Evolutionary conservation across 2,888 invertebrate species (phyloP).

Genomic region (Lasioglossum zephyrum): DNA sequence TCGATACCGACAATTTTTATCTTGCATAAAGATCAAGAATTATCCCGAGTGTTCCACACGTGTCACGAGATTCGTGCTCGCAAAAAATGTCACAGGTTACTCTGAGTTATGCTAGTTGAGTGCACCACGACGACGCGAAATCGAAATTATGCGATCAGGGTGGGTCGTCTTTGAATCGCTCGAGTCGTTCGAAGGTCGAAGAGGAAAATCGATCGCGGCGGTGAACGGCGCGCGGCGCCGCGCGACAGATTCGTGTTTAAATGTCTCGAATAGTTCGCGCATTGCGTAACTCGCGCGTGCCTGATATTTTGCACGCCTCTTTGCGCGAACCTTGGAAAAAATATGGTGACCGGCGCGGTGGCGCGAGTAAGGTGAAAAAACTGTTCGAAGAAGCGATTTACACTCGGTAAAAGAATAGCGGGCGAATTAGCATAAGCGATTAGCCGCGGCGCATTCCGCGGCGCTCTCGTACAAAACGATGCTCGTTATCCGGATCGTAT

Average conservation of each 20-base stretch:
- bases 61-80: too few relatives aligned
- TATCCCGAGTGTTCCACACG: background rate
- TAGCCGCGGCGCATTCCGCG: background rate
- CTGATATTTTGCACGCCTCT: constrained; percentile 24
- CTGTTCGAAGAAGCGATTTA: background rate
- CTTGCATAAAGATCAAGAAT: background rate
- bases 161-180: constrained; percentile 34
- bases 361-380: background rate
- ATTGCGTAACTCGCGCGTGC: constrained; percentile 31
- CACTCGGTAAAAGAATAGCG: background rate
- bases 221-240: constrained; percentile 38
- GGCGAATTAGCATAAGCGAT: background rate
- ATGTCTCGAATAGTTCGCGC: constrained; percentile 30
- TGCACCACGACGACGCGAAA: background rate
- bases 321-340: background rate
- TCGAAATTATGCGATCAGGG: background rate
- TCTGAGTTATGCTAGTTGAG: too few relatives aligned
- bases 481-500: background rate
- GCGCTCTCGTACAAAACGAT: background rate
- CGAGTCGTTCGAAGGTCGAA: constrained; percentile 52
- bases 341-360: background rate
- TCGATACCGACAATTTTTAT: too few relatives aligned
- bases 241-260: constrained; percentile 33
- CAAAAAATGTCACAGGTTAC: background rate
- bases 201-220: constrained; percentile 34